Conservation (phyloP, 2,113 vertebrate species). For the Cricetomys ansorgei region DNA sequence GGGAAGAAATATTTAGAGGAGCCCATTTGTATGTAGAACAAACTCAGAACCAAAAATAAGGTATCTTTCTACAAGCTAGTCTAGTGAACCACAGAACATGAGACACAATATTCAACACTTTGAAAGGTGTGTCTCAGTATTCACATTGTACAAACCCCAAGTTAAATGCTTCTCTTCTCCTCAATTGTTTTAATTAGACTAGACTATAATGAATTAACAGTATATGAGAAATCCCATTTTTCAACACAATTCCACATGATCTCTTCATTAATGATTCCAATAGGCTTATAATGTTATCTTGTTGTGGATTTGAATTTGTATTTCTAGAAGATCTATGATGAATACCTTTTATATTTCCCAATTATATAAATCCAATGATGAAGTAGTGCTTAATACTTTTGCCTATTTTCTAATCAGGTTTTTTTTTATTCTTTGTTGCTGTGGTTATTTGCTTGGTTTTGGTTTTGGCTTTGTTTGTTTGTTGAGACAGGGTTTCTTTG, state of each 20-base stretch:
- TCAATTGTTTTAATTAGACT: background rate
- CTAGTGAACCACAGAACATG: background rate
- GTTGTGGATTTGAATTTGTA: background rate
- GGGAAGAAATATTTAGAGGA: background rate
- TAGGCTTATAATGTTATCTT: background rate
- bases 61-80: background rate
- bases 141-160: background rate
- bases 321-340: background rate
- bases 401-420: background rate
- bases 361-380: background rate
- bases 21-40: background rate
- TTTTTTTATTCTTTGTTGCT: too few species aligned
- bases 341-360: background rate
- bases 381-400: background rate
- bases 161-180: background rate
- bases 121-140: background rate
- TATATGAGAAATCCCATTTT: background rate
- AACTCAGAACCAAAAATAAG: background rate
- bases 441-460: too few species aligned
- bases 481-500: too few species aligned
- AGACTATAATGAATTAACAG: background rate
- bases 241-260: background rate
- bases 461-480: too few species aligned
- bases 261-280: background rate
- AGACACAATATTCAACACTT: background rate